A percentile compares a stretch with the other conserved stretches of the same genome.
Evolutionary conservation across 2,113 vertebrate genomes (phyloP).

Genomic region (Lanius collurio): DNA sequence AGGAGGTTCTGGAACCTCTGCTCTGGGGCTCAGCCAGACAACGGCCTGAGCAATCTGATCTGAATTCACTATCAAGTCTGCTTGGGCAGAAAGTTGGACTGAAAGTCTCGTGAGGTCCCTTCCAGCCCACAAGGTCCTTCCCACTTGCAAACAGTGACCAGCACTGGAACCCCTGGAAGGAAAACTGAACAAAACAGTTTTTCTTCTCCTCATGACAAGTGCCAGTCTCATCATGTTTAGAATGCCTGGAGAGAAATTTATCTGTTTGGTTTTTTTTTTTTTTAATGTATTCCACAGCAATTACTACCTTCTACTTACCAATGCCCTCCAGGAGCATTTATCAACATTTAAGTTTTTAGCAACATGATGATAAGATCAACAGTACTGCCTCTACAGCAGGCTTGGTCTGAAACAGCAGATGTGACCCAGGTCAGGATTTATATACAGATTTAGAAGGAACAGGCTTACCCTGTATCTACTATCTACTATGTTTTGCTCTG

Average conservation of each 20-base stretch:
- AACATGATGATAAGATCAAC: not conserved
- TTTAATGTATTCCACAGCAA: not conserved
- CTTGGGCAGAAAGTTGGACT: not conserved
- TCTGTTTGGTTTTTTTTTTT: accelerated
- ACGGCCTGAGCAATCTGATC: not conserved
- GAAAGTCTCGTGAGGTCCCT: not conserved
- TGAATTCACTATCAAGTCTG: not conserved
- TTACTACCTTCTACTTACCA: not conserved
- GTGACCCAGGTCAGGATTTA: not conserved
- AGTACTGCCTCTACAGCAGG: not conserved
- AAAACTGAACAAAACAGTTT: not conserved
- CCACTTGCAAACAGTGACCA: not conserved
- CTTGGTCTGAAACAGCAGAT: not conserved
- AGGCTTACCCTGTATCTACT: not conserved
- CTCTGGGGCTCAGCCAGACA: not conserved
- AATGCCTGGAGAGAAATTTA: not conserved
- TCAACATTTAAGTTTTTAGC: not conserved
- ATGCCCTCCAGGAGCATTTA: not conserved
- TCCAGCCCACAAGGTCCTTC: not conserved
- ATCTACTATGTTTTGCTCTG: not conserved
- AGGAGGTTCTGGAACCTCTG: not conserved
- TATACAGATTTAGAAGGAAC: not conserved
- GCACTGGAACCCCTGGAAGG: not conserved
- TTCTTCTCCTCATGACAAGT: not conserved
- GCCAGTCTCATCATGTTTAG: not conserved